A percentile compares a stretch with the other conserved stretches of the same genome.
Evolutionary conservation across 1,140 invertebrate species (phyloP).

Genomic region (Psix sp.): DNA sequence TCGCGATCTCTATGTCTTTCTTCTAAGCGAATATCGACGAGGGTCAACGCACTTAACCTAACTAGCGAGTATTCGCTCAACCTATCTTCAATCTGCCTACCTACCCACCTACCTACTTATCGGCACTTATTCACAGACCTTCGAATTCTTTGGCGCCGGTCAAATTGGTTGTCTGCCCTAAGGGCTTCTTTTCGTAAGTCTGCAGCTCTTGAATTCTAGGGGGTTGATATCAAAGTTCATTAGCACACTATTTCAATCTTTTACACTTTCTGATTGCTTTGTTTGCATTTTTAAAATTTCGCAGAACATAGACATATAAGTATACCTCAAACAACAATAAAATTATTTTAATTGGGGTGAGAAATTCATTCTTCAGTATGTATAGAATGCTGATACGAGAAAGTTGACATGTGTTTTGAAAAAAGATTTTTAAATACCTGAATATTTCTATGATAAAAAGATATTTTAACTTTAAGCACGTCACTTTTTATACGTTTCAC

Average conservation of each 20-base stretch:
- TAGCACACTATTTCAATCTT: slow-evolving; percentile 6
- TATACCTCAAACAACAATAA: too few species aligned
- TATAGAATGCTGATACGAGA: too few species aligned
- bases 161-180: slow-evolving; percentile 46
- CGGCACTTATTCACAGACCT: slow-evolving; percentile 56
- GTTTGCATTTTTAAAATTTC: neutral
- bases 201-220: slow-evolving; percentile 31
- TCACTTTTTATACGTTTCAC: too few species aligned
- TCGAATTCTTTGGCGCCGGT: slow-evolving; percentile 55
- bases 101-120: slow-evolving; percentile 66
- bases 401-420: too few species aligned
- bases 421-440: too few species aligned
- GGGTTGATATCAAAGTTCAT: slow-evolving; percentile 45
- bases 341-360: too few species aligned
- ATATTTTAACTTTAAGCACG: too few species aligned
- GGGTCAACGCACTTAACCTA: slow-evolving; percentile 69
- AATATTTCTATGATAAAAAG: too few species aligned
- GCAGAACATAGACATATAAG: too few species aligned
- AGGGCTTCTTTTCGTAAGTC: slow-evolving; percentile 32
- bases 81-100: slow-evolving; percentile 60
- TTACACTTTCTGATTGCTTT: too few species aligned
- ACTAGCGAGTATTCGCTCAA: slow-evolving; percentile 60
- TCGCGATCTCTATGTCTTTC: slow-evolving; percentile 55
- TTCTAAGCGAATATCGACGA: slow-evolving; percentile 53
- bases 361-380: too few species aligned